A percentile compares a stretch with the other conserved stretches of the same genome.
Evolutionary conservation across 2,888 invertebrate genomes (phyloP).

Genomic region (Drosophila demipolita): DNA sequence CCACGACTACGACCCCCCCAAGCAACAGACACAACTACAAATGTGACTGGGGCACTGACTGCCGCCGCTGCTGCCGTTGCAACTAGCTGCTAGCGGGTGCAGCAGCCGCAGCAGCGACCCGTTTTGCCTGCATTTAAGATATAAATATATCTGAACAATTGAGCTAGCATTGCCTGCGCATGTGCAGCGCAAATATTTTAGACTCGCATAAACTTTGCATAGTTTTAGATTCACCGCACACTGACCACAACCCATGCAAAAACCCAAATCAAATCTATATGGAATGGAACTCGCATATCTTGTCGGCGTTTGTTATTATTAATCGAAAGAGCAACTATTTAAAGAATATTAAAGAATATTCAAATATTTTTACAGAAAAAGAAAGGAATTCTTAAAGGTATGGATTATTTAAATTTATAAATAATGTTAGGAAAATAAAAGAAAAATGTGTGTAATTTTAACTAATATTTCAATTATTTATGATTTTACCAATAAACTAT

Average conservation of each 20-base stretch:
- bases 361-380: not conserved
- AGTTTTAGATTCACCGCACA: slow-evolving; percentile 66
- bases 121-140: slow-evolving; percentile 72
- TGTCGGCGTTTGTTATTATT: too few relatives aligned
- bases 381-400: not conserved
- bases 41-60: slow-evolving; percentile 24
- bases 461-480: not conserved
- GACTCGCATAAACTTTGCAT: slow-evolving; percentile 82
- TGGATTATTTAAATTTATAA: not conserved
- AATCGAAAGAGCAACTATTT: too few relatives aligned
- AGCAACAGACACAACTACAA: slow-evolving; percentile 27
- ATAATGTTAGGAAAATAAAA: not conserved
- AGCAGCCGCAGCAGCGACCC: slow-evolving; percentile 45
- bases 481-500: not conserved
- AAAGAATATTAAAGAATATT: not conserved
- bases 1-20: slow-evolving; percentile 8
- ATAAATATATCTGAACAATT: slow-evolving; percentile 79
- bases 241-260: slow-evolving; percentile 12
- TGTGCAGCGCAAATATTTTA: slow-evolving; percentile 71
- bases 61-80: slow-evolving; percentile 1
- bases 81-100: slow-evolving; percentile 47
- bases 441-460: not conserved
- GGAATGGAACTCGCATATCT: not conserved
- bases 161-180: slow-evolving; percentile 77
- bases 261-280: not conserved